These are phyloP conservation scores for Calycopis cecrops DNA, from an alignment of 1,140 invertebrate genomes.

Conservation along the genomic window DNA sequence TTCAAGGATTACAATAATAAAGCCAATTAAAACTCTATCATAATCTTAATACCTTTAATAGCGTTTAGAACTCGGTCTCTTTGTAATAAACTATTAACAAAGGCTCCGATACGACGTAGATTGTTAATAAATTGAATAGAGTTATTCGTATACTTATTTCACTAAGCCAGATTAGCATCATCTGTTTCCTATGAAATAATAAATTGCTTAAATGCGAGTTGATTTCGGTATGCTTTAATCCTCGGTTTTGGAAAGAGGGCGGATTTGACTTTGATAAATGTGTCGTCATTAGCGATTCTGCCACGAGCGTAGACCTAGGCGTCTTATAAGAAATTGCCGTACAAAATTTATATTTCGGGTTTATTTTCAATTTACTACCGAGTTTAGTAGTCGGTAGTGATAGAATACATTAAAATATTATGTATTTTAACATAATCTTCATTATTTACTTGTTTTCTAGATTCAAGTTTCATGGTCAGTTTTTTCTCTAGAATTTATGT, in stretches of 20 bases:
- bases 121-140: not conserved
- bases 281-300: conserved; percentile 17
- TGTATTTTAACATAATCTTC: too few relatives aligned
- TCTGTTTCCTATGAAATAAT: conserved; percentile 15
- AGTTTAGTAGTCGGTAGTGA: too few relatives aligned
- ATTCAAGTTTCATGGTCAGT: too few relatives aligned
- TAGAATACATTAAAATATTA: too few relatives aligned
- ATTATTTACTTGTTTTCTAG: too few relatives aligned
- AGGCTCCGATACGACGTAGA: not conserved
- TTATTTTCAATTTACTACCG: too few relatives aligned
- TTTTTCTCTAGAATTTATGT: too few relatives aligned
- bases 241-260: conserved; percentile 14
- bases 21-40: too few relatives aligned
- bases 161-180: conserved; percentile 5
- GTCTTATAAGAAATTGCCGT: not conserved
- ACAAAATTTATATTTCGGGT: too few relatives aligned
- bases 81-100: not conserved
- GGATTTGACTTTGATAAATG: conserved; percentile 20
- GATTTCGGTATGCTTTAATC: conserved; percentile 19
- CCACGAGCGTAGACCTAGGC: conserved; percentile 9
- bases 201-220: conserved; percentile 16
- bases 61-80: not conserved
- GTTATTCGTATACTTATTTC: conserved; percentile 7
- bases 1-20: too few relatives aligned
- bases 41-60: not conserved